Percentiles rank a stretch among this genome's conserved stretches.
Evolutionary conservation across 2,888 invertebrate species (phyloP).

Genomic region (Platypus cylindrus): DNA sequence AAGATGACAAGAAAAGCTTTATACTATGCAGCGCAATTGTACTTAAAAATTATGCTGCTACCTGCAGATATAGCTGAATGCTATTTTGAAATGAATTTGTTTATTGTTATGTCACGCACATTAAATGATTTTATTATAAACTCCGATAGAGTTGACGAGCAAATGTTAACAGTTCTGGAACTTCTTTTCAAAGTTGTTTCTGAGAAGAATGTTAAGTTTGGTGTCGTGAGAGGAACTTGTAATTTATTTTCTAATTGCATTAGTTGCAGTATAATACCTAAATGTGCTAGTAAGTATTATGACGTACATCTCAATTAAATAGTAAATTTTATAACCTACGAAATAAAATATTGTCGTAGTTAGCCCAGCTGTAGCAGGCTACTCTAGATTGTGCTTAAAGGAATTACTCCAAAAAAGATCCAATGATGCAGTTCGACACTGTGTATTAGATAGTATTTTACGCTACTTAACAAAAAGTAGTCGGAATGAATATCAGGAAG

Average conservation of each 20-base stretch:
- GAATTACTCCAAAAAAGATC: slow-evolving; percentile 13
- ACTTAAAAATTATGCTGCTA: slow-evolving; percentile 18
- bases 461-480: slow-evolving; percentile 8
- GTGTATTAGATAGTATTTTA: slow-evolving; percentile 11
- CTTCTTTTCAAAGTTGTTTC: slow-evolving; percentile 10
- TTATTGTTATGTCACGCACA: slow-evolving; percentile 12
- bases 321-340: too few relatives aligned
- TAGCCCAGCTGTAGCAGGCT: slow-evolving; percentile 6
- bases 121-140: slow-evolving; percentile 10
- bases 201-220: slow-evolving; percentile 3
- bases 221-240: slow-evolving; percentile 10
- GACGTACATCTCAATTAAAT: too few relatives aligned
- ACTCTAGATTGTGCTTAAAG: too few relatives aligned
- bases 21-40: slow-evolving; percentile 17
- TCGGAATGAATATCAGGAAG: slow-evolving; percentile 2
- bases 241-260: slow-evolving; percentile 16
- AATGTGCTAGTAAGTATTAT: too few relatives aligned
- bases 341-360: too few relatives aligned
- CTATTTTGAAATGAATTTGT: slow-evolving; percentile 18
- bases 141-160: slow-evolving; percentile 6
- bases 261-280: too few relatives aligned
- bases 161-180: slow-evolving; percentile 14
- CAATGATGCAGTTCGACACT: slow-evolving; percentile 10
- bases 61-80: slow-evolving; percentile 18
- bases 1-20: slow-evolving; percentile 15